Base-by-base conservation (phyloP, 1,140 invertebrate genomes). In the Chrysopa pallens region DNA sequence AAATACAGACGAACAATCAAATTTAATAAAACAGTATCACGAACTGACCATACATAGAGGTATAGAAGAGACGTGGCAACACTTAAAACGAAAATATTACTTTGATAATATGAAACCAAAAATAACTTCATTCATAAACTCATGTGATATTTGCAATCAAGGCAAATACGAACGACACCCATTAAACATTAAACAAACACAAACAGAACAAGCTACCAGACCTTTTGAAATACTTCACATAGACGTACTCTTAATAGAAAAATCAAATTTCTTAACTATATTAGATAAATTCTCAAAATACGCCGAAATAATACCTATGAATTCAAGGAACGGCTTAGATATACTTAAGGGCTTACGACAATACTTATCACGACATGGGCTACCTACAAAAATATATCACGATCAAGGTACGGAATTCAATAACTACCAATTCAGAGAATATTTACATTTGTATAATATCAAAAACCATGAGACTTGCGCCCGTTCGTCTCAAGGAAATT, bases 11-110 rank as follows among this genome's bases (percentile, higher is more conserved):
- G 17, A 47, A 44, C 42, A 39, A 47, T 31, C 39, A 11, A 14
- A 42, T 29, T 37, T 49, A 33, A 42, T 42, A 12, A 49, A 47
- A 47, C 28, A 46, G 29, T 15, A 49, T 9, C 39, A 49, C 17
- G 39, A 46, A 36, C 44, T 44, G 47, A 38, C 36, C 5, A 49
- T 45, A 11, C 48, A 45, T 43, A 8, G 46, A 27, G 48, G 45
- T 28, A 47, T 47, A 35, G 37, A 38, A 11, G 40, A 47, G 40
- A 45, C 40, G 8, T 33, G 42, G 7, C 40, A 46, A 49, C 31
- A 44, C 44, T 13, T 46, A 39, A 41, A 42, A 44, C 4, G 15
- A 36, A 44, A 33, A 11, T 33, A 33, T 33, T 33, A 33, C n/a
- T 33, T 9, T 9, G n/a, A 33, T 11, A 33, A 33, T 33, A 33